Conservation (phyloP, 2,797 vertebrate genomes). For the Xenopus petersii region DNA sequence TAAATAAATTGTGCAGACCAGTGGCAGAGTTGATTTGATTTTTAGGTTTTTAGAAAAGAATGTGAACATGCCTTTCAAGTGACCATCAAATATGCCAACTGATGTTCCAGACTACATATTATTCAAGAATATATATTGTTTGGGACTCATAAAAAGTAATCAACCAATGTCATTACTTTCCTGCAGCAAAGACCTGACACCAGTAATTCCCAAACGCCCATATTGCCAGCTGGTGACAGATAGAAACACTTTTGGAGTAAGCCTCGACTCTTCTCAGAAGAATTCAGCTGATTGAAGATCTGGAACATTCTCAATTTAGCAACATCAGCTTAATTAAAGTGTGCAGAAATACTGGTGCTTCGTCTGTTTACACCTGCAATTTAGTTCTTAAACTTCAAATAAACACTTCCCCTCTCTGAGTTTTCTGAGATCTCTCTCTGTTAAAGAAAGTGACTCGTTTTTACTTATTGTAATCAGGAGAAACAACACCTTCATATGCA, state of each 20-base stretch:
- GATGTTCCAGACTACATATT: too few species aligned
- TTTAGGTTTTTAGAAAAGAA: too few species aligned
- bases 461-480: neutral
- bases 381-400: slow-evolving; percentile 11
- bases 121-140: too few species aligned
- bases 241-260: slow-evolving; percentile 18
- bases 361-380: slow-evolving; percentile 2
- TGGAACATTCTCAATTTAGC: slow-evolving; percentile 1
- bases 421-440: neutral
- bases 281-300: slow-evolving; percentile 1
- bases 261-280: slow-evolving; percentile 11
- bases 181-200: neutral
- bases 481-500: slow-evolving; percentile 13
- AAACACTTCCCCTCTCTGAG: neutral
- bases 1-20: too few species aligned
- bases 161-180: neutral
- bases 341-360: slow-evolving; percentile 13
- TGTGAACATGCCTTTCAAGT: too few species aligned
- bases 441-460: neutral
- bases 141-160: too few species aligned
- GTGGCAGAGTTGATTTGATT: too few species aligned
- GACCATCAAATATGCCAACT: too few species aligned
- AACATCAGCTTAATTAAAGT: slow-evolving; percentile 24
- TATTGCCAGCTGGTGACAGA: slow-evolving; percentile 30
- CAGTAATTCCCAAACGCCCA: slow-evolving; percentile 12